Evolutionary conservation across 2,113 vertebrate species (phyloP).

Genomic region (Seriola dumerili): DNA sequence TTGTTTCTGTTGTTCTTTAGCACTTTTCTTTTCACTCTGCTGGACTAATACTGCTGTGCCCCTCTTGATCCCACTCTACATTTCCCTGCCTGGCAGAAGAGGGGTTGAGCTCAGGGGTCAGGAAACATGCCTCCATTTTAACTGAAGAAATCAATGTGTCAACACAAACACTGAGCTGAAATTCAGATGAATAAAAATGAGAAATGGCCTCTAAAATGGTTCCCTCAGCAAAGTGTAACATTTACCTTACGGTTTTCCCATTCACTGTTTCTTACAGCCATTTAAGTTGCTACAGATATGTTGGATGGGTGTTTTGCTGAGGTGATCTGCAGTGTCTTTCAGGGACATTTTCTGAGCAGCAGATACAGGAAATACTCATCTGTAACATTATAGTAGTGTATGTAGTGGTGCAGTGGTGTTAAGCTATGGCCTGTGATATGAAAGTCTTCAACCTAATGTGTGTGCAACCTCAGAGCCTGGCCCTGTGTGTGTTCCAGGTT

Average conservation of each 20-base stretch:
- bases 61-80: constrained; percentile 6
- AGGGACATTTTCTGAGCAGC: background rate
- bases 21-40: background rate
- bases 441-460: background rate
- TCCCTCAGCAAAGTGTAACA: constrained; percentile 9
- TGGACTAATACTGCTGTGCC: background rate
- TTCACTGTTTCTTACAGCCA: background rate
- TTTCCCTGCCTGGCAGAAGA: constrained; percentile 3
- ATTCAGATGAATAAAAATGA: constrained; percentile 11
- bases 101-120: constrained; percentile 5
- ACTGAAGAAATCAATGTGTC: constrained; percentile 26
- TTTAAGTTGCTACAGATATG: constrained; percentile 1
- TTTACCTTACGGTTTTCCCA: background rate
- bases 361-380: background rate
- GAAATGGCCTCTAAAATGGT: constrained; percentile 2
- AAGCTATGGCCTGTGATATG: too few species aligned
- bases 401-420: too few species aligned
- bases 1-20: constrained; percentile 7
- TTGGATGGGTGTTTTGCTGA: background rate
- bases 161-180: constrained; percentile 33
- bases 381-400: background rate
- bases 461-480: background rate
- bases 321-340: background rate
- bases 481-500: background rate
- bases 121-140: constrained; percentile 18